phyloP scores from a whole-genome alignment of 2,113 vertebrate genomes.

The Rhadina sibilatrix region DNA sequence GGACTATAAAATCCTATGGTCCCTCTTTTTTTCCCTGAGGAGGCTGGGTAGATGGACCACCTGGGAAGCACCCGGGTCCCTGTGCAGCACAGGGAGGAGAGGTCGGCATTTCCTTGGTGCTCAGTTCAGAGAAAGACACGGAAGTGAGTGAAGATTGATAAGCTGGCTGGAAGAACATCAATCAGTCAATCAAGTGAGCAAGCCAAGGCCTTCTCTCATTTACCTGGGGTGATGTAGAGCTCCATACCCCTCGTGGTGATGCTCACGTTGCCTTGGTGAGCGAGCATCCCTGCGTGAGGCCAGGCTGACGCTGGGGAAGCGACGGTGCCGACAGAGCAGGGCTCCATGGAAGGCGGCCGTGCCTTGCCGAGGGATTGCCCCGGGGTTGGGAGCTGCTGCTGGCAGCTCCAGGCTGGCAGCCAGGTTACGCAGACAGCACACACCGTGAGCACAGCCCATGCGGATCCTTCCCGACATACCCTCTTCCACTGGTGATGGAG shows the following conservation, averaged over 20 bases:
- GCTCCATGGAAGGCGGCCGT: rapidly evolving
- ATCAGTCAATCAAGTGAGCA: not conserved
- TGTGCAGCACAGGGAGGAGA: rapidly evolving
- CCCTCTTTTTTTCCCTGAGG: not conserved
- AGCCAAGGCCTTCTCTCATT: not conserved
- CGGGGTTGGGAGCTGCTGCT: not conserved
- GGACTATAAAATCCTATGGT: not conserved
- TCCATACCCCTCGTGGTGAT: rapidly evolving
- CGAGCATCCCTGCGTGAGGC: not conserved
- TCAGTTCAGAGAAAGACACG: not conserved
- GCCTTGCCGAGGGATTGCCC: not conserved
- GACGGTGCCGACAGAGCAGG: rapidly evolving
- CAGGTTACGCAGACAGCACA: rapidly evolving
- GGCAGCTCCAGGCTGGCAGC: not conserved
- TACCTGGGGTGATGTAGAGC: not conserved
- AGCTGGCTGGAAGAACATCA: not conserved
- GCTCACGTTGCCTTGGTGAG: not conserved
- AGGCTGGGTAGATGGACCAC: rapidly evolving
- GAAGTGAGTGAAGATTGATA: not conserved
- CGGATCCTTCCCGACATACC: rapidly evolving
- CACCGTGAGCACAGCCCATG: rapidly evolving
- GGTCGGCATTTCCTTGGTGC: not conserved
- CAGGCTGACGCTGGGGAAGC: rapidly evolving
- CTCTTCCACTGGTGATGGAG: not conserved
- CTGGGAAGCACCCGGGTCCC: not conserved